Evolutionary conservation across 2,113 vertebrate genomes (phyloP).

Genomic region (Seriola aureovittata): DNA sequence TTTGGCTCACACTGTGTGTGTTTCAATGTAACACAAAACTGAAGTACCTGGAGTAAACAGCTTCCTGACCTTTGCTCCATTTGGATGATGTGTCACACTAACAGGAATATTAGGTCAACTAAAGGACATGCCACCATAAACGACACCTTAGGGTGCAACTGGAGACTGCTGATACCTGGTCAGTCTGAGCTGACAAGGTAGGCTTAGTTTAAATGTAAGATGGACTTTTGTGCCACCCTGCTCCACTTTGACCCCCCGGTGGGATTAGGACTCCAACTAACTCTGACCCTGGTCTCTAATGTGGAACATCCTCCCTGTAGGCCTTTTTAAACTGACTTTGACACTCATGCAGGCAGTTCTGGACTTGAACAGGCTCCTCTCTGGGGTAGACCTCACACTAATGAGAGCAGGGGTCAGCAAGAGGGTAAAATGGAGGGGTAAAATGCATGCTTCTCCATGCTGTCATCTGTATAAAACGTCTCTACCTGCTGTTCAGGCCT

Average conservation of each 20-base stretch:
- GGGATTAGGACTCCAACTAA: constrained; percentile 60
- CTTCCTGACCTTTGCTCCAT: constrained; percentile 22
- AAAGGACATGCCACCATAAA: constrained; percentile 37
- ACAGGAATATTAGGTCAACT: constrained; percentile 49
- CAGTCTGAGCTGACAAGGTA: constrained; percentile 45
- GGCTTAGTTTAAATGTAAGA: constrained; percentile 45
- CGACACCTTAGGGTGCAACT: constrained; percentile 58
- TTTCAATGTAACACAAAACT: constrained; percentile 33
- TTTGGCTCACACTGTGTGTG: constrained; percentile 17
- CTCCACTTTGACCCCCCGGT: constrained; percentile 47
- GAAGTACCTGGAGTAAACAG: constrained; percentile 26
- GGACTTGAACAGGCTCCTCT: constrained; percentile 53
- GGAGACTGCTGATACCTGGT: constrained; percentile 47
- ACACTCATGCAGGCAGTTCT: constrained; percentile 39
- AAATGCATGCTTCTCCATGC: constrained; percentile 18
- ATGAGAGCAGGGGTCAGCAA: constrained; percentile 34
- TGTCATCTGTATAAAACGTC: neutral
- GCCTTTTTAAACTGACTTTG: constrained; percentile 28
- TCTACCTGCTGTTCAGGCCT: neutral
- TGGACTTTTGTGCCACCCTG: constrained; percentile 25
- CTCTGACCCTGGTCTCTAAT: constrained; percentile 60
- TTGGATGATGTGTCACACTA: constrained; percentile 2
- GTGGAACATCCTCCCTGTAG: constrained; percentile 64
- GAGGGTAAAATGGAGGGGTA: neutral
- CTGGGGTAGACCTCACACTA: constrained; percentile 59